phyloP scores from a whole-genome alignment of 2,113 vertebrate genomes.

The Puntigrus tetrazona region DNA sequence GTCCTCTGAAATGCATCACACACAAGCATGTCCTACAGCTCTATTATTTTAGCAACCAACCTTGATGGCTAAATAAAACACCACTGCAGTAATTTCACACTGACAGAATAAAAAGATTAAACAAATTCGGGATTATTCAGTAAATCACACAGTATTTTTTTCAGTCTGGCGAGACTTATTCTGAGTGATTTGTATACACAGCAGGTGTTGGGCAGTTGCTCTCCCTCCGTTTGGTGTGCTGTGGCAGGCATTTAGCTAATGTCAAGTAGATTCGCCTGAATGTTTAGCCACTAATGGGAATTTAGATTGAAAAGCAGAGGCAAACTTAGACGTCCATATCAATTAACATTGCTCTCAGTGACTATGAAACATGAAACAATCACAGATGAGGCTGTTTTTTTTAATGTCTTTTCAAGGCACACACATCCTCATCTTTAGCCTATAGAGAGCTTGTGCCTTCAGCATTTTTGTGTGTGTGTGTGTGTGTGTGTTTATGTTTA shows the following conservation, averaged over 20 bases:
- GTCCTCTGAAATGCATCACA: no score
- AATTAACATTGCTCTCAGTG: slow-evolving; percentile 10
- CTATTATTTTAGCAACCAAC: not conserved
- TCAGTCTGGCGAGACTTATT: not conserved
- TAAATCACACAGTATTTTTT: not conserved
- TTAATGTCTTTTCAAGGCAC: not conserved
- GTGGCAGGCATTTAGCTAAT: slow-evolving; percentile 13
- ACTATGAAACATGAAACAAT: slow-evolving; percentile 12
- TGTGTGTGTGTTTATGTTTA: slow-evolving; percentile 13
- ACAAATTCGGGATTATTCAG: not conserved
- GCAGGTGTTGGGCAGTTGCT: slow-evolving; percentile 38
- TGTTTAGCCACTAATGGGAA: slow-evolving; percentile 19
- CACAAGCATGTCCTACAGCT: not conserved
- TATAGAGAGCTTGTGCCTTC: not conserved
- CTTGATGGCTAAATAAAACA: not conserved
- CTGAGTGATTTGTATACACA: slow-evolving; percentile 34
- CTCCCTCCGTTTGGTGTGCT: no score
- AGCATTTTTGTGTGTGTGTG: not conserved
- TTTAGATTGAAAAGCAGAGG: slow-evolving; percentile 30
- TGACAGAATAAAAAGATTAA: not conserved
- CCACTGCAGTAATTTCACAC: not conserved
- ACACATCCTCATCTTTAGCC: no score
- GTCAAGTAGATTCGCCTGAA: slow-evolving; percentile 26
- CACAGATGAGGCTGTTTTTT: not conserved
- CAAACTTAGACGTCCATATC: slow-evolving; percentile 14